phyloP scores from a whole-genome alignment of 2,113 vertebrate species.

The Atlantisia rogersi region DNA sequence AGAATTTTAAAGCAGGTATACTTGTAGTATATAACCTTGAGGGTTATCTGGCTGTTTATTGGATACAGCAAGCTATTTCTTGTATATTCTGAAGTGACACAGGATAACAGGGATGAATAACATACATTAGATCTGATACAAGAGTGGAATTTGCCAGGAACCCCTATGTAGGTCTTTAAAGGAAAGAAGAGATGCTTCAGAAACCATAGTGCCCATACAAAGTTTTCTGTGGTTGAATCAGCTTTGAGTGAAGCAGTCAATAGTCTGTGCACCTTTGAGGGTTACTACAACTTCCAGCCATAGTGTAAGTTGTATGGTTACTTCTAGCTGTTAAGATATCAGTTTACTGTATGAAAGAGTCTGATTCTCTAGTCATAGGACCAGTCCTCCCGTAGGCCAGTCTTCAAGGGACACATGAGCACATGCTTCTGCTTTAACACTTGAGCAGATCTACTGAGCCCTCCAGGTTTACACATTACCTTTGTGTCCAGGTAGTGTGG shows the following conservation, averaged over 20 bases:
- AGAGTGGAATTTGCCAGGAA: not conserved
- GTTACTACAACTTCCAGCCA: not conserved
- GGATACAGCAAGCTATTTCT: not conserved
- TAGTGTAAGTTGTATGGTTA: not conserved
- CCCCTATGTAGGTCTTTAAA: not conserved
- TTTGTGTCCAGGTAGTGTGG: not conserved
- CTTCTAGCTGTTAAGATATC: not conserved
- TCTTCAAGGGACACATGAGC: not conserved
- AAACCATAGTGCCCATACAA: not conserved
- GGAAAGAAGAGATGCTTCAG: not conserved
- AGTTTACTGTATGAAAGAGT: no score
- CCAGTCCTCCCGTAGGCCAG: not conserved
- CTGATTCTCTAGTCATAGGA: not conserved
- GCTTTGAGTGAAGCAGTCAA: not conserved
- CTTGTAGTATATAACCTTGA: not conserved
- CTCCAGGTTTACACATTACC: not conserved
- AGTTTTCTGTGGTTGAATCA: not conserved
- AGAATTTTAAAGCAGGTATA: not conserved
- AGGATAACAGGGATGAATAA: not conserved
- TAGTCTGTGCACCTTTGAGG: not conserved
- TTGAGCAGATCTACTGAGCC: not conserved
- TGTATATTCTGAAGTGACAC: not conserved
- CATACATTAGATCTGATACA: not conserved
- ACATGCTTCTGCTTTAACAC: not conserved
- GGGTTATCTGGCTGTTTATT: not conserved